Conservation (phyloP, 1,140 invertebrate species). For the Drosophila lacertosa region DNA sequence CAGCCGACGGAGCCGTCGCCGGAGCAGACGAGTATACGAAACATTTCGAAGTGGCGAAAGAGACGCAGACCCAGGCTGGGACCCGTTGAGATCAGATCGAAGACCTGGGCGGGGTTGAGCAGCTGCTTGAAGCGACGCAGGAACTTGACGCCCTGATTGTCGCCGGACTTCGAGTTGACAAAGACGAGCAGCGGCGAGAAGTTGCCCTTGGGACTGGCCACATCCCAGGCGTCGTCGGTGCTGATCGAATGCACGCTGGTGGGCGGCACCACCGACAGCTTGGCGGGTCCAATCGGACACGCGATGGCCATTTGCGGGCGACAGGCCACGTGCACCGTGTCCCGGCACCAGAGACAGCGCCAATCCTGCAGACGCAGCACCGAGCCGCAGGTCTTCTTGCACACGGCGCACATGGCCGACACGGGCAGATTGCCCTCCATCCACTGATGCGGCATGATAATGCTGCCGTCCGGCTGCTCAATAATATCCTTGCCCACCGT, state of each 20-base stretch:
- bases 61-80: slow-evolving; percentile 94
- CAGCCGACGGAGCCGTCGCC: slow-evolving; percentile 97
- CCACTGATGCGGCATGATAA: slow-evolving; percentile 99
- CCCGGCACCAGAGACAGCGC: slow-evolving; percentile 97
- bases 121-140: slow-evolving; percentile 97
- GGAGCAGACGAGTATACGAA: slow-evolving; percentile 95
- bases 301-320: slow-evolving; percentile 89
- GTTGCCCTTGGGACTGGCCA: slow-evolving; percentile 89
- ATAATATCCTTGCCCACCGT: slow-evolving; percentile 97
- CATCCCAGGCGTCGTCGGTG: slow-evolving; percentile 95
- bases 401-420: slow-evolving; percentile 96
- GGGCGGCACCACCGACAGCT: slow-evolving; percentile 96
- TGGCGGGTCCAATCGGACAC: slow-evolving; percentile 93
- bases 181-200: slow-evolving; percentile 94
- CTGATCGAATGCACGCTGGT: slow-evolving; percentile 95
- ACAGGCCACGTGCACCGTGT: slow-evolving; percentile 95
- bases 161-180: slow-evolving; percentile 98
- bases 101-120: slow-evolving; percentile 98
- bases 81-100: slow-evolving; percentile 95
- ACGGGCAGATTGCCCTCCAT: slow-evolving; percentile 98
- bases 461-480: slow-evolving; percentile 95
- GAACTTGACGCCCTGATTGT: slow-evolving; percentile 99
- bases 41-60: slow-evolving; percentile 95
- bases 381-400: slow-evolving; percentile 98
- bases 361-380: slow-evolving; percentile 97